Base-by-base conservation (phyloP, 2,888 invertebrate species). In the Diplolepis rosae region DNA sequence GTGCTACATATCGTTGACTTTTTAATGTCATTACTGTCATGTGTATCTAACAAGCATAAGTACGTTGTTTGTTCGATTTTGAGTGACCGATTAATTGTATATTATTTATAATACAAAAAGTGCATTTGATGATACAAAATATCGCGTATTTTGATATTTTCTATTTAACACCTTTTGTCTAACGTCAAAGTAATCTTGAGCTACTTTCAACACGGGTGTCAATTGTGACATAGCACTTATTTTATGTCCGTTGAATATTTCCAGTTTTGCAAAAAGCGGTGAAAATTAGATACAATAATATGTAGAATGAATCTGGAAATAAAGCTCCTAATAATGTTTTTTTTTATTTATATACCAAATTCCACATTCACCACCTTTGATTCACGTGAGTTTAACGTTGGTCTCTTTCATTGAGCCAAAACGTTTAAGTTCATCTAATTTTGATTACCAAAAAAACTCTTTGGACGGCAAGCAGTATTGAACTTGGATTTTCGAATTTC, bases 1-100 rank as follows among this genome's bases (percentile, higher is more conserved):
- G 78, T 85, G 86, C 83, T 86, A 84, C 72, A 79, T 80, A 78
- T 81, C 85, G 82, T 85, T 85, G 79, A 86, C 83, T 85, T 80
- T 83, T 85, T 80, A 80, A 82, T 87, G 85, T 86, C 85, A 81
- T 84, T 85, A 79, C 80, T 82, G 83, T 82, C 83, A 80, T 85
- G 82, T 85, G 80, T 80, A 77, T 77, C 73, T 77, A 68, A 73
- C 54, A 74, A 77, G 72, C 73, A 74, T 73, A 75, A 76, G 67
- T 76, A 79, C 80, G 83, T 82, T 83, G 82, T 83, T 81, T 83
- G 83, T 82, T 80, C 80, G 80, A 79, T 81, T 81, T 70, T 68
- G 72, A 77, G 65, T 74, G 71, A 75, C 65, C 72, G 74, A 81
- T 75, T 79, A 79, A 79, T 77, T 79, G 79, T 77, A 27, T 4